phyloP scores from a whole-genome alignment of 2,888 invertebrate genomes.

The Halictus ligatus region DNA sequence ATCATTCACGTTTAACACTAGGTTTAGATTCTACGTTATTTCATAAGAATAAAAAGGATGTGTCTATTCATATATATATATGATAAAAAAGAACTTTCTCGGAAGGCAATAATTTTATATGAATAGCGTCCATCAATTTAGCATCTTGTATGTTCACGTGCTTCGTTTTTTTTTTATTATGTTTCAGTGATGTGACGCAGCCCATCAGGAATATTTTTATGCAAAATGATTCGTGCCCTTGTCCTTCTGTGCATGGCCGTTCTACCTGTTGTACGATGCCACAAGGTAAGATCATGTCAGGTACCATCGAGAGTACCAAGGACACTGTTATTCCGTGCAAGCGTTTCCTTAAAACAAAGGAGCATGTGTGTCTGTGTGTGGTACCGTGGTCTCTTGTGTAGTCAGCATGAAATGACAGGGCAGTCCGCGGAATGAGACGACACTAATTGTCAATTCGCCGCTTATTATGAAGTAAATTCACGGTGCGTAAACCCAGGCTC shows the following conservation, averaged over 20 bases:
- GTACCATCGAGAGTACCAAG: conserved; percentile 59
- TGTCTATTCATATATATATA: too few species aligned
- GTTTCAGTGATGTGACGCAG: conserved; percentile 83
- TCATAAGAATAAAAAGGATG: too few species aligned
- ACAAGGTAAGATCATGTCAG: conserved; percentile 79
- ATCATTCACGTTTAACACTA: too few species aligned
- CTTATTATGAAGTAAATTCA: conserved; percentile 48
- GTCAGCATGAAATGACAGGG: conserved; percentile 50
- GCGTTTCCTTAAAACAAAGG: conserved; percentile 59
- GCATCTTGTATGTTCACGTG: background rate
- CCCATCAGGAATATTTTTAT: conserved; percentile 81
- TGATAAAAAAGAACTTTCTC: too few species aligned
- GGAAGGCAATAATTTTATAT: background rate
- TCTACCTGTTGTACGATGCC: conserved; percentile 82
- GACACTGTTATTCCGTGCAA: conserved; percentile 57
- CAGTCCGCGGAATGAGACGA: conserved; percentile 39
- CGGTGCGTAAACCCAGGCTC: conserved; percentile 43
- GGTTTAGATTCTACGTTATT: too few species aligned
- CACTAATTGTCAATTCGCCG: conserved; percentile 49
- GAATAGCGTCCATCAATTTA: background rate
- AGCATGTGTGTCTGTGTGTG: conserved; percentile 22
- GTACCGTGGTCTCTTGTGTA: conserved; percentile 21
- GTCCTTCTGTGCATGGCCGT: conserved; percentile 82
- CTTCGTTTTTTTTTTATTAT: conserved; percentile 67
- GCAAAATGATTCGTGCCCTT: conserved; percentile 84